These are phyloP conservation scores for Drosophila testacea DNA, from an alignment of 2,888 invertebrate species.

Conservation along the genomic window DNA sequence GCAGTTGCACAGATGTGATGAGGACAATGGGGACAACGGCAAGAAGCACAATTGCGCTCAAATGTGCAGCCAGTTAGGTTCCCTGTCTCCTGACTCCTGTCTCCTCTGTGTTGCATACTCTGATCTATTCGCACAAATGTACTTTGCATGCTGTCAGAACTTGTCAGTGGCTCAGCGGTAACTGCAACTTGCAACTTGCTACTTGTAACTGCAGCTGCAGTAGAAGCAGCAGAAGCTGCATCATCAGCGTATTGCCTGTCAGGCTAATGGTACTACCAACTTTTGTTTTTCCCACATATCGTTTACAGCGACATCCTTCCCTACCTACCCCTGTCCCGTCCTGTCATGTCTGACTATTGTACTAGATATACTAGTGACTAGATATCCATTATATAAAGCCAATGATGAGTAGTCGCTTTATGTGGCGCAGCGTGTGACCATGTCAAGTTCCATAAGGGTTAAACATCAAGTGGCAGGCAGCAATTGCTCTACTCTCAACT, in stretches of 20 bases:
- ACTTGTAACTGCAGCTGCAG: neutral
- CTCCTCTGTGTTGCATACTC: slow-evolving; percentile 18
- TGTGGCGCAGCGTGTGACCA: slow-evolving; percentile 55
- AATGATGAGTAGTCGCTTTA: slow-evolving; percentile 32
- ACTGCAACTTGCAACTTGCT: slow-evolving; percentile 15
- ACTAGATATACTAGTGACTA: slow-evolving; percentile 22
- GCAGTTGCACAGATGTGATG: slow-evolving; percentile 35
- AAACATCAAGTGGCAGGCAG: slow-evolving; percentile 43
- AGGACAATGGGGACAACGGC: slow-evolving; percentile 25
- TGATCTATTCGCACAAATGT: slow-evolving; percentile 50
- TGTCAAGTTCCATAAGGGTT: slow-evolving; percentile 57
- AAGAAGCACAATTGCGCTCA: slow-evolving; percentile 41
- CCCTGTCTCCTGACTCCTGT: neutral
- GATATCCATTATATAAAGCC: slow-evolving; percentile 43
- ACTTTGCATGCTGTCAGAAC: slow-evolving; percentile 54
- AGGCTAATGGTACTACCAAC: slow-evolving; percentile 40
- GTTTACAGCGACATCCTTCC: slow-evolving; percentile 31
- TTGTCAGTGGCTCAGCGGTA: slow-evolving; percentile 44
- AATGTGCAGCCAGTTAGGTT: slow-evolving; percentile 34
- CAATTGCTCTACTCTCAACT: slow-evolving; percentile 35
- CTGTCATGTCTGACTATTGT: slow-evolving; percentile 26
- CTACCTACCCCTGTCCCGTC: neutral
- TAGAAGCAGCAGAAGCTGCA: slow-evolving; percentile 29
- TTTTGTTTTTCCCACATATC: slow-evolving; percentile 54
- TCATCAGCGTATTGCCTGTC: slow-evolving; percentile 48